Conservation (phyloP, 1,140 invertebrate species). For the Hydropsyche tenuis region DNA sequence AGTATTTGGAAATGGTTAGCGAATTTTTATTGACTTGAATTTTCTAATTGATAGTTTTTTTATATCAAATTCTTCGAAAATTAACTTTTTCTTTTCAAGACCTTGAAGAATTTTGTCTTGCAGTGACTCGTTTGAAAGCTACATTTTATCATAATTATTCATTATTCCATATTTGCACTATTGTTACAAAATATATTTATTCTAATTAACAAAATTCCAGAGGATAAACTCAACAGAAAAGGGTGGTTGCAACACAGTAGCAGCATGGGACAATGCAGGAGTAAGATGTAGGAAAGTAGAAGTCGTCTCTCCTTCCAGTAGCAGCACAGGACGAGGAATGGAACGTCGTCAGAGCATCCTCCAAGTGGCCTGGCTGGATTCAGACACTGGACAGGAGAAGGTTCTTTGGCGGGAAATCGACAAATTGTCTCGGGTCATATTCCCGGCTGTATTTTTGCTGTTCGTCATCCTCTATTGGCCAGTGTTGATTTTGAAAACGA, state of each 20-base stretch:
- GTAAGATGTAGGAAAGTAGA: slow-evolving; percentile 66
- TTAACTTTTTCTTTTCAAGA: too few relatives aligned
- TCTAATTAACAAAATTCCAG: slow-evolving; percentile 54
- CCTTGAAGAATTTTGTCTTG: too few relatives aligned
- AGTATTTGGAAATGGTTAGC: too few relatives aligned
- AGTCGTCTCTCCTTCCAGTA: slow-evolving; percentile 53
- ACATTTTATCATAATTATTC: background rate
- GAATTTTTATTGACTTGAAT: too few relatives aligned
- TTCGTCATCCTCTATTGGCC: slow-evolving; percentile 80
- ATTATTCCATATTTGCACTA: too few relatives aligned
- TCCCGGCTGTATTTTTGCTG: slow-evolving; percentile 75
- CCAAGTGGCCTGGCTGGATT: slow-evolving; percentile 67
- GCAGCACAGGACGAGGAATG: slow-evolving; percentile 51
- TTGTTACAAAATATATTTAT: background rate
- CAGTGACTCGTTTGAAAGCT: too few relatives aligned
- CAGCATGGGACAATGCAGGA: slow-evolving; percentile 68
- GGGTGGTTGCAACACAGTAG: slow-evolving; percentile 66
- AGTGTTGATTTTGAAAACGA: slow-evolving; percentile 71
- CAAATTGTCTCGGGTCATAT: slow-evolving; percentile 71
- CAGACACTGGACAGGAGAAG: slow-evolving; percentile 69
- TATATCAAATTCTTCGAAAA: too few relatives aligned
- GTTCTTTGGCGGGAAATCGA: slow-evolving; percentile 74
- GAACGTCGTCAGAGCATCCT: slow-evolving; percentile 61
- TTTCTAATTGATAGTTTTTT: too few relatives aligned
- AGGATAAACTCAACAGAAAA: slow-evolving; percentile 68